Conservation (phyloP, 2,888 invertebrate species). For the Dusona sp. region DNA sequence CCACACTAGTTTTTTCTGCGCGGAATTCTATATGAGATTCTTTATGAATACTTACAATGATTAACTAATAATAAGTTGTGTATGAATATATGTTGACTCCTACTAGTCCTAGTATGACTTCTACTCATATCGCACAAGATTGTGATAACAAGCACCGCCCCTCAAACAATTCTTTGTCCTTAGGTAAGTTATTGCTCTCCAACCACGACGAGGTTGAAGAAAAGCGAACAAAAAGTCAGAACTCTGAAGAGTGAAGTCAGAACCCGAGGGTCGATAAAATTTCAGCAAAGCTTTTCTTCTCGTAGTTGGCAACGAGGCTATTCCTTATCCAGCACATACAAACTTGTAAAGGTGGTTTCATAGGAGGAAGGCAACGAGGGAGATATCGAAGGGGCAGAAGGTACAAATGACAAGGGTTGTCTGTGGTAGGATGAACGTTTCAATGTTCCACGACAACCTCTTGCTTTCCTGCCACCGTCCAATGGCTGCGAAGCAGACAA, state of each 20-base stretch:
- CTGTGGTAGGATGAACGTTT: conserved; percentile 33
- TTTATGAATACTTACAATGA: background rate
- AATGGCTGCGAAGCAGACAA: conserved; percentile 2
- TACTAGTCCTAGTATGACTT: no score
- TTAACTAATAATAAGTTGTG: background rate
- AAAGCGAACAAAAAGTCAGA: conserved; percentile 1
- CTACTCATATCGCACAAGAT: background rate
- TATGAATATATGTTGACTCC: conserved; percentile 1
- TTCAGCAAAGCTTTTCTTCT: conserved; percentile 46
- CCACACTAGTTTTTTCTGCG: no score
- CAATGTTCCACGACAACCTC: conserved; percentile 38
- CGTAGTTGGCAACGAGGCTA: conserved; percentile 35
- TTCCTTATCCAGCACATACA: conserved; percentile 5
- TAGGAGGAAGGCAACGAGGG: background rate
- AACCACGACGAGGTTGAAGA: background rate
- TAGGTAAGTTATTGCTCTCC: conserved; percentile 1
- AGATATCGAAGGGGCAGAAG: conserved; percentile 28
- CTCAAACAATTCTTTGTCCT: background rate
- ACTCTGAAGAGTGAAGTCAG: conserved; percentile 11
- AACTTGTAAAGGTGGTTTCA: conserved; percentile 36
- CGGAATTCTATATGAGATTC: background rate
- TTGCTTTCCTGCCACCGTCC: background rate
- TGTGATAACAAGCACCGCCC: background rate
- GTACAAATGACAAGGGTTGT: conserved; percentile 58
- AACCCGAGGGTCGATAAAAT: conserved; percentile 51